Conservation (phyloP, 1,140 invertebrate genomes). For the Pectinophora gossypiella region DNA sequence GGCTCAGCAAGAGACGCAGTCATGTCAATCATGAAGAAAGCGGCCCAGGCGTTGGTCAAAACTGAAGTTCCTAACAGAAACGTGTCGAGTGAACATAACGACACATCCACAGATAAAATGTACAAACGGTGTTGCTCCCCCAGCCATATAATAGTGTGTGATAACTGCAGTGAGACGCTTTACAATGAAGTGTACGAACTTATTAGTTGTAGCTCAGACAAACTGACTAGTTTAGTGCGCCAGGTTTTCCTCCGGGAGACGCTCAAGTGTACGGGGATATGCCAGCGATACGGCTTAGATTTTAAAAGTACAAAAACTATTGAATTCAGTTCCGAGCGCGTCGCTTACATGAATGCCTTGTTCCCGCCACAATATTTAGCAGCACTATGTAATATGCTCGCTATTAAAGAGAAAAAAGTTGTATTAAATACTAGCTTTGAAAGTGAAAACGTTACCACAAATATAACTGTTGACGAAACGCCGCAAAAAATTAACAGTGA, state of each 20-base stretch:
- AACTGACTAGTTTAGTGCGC: constrained; percentile 75
- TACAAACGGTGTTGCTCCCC: constrained; percentile 78
- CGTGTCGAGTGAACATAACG: constrained; percentile 63
- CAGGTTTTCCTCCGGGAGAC: constrained; percentile 75
- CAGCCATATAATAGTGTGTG: constrained; percentile 82
- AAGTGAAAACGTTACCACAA: constrained; percentile 70
- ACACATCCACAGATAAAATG: constrained; percentile 58
- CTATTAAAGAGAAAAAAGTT: constrained; percentile 80
- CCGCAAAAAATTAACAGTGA: constrained; percentile 47
- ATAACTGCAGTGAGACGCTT: constrained; percentile 81
- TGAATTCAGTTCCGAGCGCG: constrained; percentile 58
- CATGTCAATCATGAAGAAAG: constrained; percentile 91
- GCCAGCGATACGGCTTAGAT: constrained; percentile 77
- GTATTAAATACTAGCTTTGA: constrained; percentile 78
- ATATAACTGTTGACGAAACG: constrained; percentile 67
- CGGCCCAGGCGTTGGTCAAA: constrained; percentile 86
- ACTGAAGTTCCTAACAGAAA: constrained; percentile 76
- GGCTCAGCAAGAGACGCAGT: constrained; percentile 90
- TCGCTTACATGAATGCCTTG: constrained; percentile 76
- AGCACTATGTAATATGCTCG: constrained; percentile 85
- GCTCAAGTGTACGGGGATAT: constrained; percentile 76
- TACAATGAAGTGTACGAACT: constrained; percentile 80
- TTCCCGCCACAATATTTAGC: constrained; percentile 81
- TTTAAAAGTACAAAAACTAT: constrained; percentile 74
- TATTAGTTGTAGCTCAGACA: constrained; percentile 78